These are phyloP conservation scores for Chloroclystis v-ata DNA, from an alignment of 2,888 invertebrate genomes.

Conservation along the genomic window DNA sequence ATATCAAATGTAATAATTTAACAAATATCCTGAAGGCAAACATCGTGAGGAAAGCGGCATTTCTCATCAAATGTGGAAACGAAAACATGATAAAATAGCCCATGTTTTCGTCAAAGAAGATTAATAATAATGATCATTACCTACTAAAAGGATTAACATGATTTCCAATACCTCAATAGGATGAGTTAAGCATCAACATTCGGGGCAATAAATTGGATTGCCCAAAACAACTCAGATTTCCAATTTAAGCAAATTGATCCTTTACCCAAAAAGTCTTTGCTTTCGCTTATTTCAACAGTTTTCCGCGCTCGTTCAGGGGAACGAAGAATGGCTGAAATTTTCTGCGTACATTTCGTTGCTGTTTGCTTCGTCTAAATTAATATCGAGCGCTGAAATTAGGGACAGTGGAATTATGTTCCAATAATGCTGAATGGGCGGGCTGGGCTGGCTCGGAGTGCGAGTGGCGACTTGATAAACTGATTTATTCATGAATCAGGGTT, in stretches of 20 bases:
- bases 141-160: not conserved
- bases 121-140: no score
- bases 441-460: no score
- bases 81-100: no score
- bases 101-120: no score
- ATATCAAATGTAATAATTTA: no score
- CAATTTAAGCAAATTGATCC: conserved; percentile 45
- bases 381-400: conserved; percentile 49
- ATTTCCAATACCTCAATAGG: not conserved
- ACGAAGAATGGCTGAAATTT: conserved; percentile 41
- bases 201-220: conserved; percentile 34
- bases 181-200: conserved; percentile 21
- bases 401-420: conserved; percentile 40
- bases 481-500: conserved; percentile 21
- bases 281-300: conserved; percentile 51
- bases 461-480: conserved; percentile 21
- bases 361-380: conserved; percentile 53
- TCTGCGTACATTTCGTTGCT: conserved; percentile 40
- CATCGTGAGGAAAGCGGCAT: no score
- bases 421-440: conserved; percentile 33
- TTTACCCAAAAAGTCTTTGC: conserved; percentile 49
- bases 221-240: conserved; percentile 36
- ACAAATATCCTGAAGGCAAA: no score
- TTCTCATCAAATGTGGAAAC: no score
- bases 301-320: conserved; percentile 37